These are phyloP conservation scores for Acrocephalus scirpaceus DNA, from an alignment of 2,797 vertebrate species.

Conservation along the genomic window DNA sequence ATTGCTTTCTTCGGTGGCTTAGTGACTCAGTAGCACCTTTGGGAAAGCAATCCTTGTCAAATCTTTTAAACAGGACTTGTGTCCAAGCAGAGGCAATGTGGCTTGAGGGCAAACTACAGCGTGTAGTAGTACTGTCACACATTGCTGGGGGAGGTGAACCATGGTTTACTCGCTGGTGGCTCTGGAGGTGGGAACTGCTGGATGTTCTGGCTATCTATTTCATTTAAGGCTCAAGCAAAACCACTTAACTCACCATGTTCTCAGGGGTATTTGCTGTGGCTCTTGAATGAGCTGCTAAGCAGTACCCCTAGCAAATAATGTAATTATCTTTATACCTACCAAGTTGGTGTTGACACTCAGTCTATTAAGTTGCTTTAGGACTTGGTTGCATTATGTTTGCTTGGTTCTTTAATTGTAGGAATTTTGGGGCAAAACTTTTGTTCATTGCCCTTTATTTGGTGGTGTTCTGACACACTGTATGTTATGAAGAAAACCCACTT, in stretches of 20 bases:
- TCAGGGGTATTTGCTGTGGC: neutral
- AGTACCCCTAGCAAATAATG: neutral
- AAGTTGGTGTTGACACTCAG: neutral
- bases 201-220: neutral
- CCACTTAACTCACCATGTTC: neutral
- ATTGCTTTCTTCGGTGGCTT: neutral
- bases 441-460: neutral
- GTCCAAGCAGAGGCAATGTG: neutral
- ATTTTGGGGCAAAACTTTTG: neutral
- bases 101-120: neutral
- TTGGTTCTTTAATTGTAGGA: neutral
- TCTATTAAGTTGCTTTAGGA: neutral
- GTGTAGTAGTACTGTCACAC: neutral
- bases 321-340: neutral
- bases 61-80: neutral
- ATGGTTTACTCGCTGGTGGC: neutral
- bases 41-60: neutral
- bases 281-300: neutral
- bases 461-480: neutral
- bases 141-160: neutral
- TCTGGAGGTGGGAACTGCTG: neutral
- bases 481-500: too few species aligned
- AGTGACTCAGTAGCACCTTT: neutral
- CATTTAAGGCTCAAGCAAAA: neutral
- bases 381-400: neutral